phyloP scores from a whole-genome alignment of 1,140 invertebrate genomes.

The Plutomurus gul region DNA sequence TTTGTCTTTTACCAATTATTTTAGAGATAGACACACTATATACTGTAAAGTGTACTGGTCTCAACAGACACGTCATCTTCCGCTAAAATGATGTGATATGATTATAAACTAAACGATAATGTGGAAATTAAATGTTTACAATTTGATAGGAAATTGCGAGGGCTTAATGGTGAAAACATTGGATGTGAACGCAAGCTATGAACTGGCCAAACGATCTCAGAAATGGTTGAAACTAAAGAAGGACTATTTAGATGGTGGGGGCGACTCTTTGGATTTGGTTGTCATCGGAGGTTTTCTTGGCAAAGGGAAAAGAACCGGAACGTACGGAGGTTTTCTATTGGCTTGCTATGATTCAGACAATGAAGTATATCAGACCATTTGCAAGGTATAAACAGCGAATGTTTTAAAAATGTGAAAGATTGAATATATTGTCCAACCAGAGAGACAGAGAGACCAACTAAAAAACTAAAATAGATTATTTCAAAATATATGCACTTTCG shows the following conservation, averaged over 20 bases:
- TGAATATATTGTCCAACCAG: not conserved
- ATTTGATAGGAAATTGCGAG: constrained; percentile 83
- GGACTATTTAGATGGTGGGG: constrained; percentile 93
- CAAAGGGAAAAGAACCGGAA: constrained; percentile 90
- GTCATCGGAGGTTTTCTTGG: constrained; percentile 95
- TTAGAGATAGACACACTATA: too few species aligned
- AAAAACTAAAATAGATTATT: not conserved
- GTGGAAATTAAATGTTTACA: constrained; percentile 37
- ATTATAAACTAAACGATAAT: too few species aligned
- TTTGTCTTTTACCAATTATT: too few species aligned
- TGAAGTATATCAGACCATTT: constrained; percentile 92
- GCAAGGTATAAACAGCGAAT: constrained; percentile 69
- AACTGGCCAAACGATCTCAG: constrained; percentile 94
- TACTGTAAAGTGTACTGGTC: too few species aligned
- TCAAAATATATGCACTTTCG: constrained; percentile 23
- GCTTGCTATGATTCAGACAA: constrained; percentile 93
- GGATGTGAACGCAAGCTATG: constrained; percentile 90
- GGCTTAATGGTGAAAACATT: constrained; percentile 99
- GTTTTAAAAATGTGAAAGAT: constrained; percentile 4
- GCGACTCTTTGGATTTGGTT: constrained; percentile 92
- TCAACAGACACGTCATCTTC: too few species aligned
- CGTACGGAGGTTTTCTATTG: constrained; percentile 93
- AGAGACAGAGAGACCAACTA: not conserved
- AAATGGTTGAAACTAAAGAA: constrained; percentile 99
- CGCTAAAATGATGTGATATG: not conserved